These are phyloP conservation scores for Microcebus murinus DNA, from an alignment of 2,113 vertebrate genomes.

Conservation along the genomic window DNA sequence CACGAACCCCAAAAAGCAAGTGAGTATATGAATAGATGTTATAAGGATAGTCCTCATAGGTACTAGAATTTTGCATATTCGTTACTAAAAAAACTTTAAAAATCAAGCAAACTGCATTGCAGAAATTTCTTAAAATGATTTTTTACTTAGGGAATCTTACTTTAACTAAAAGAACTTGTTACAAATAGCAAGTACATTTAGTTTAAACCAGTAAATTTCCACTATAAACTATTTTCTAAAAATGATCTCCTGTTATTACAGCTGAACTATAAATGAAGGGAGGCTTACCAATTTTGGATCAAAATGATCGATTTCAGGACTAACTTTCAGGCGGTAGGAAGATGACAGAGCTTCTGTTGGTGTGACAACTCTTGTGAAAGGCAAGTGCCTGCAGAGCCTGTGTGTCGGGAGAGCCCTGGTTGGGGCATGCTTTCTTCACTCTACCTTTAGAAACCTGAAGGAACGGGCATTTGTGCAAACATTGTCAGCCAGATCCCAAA, in stretches of 20 bases:
- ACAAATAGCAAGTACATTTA: not conserved
- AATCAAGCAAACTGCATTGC: not conserved
- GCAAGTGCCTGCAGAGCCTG: not conserved
- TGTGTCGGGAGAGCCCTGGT: too few relatives aligned
- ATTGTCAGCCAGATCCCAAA: not conserved
- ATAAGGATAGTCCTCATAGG: not conserved
- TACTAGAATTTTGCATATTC: too few relatives aligned
- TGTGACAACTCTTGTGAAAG: not conserved
- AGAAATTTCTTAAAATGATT: not conserved
- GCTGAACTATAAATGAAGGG: not conserved
- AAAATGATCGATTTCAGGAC: not conserved
- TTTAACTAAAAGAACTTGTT: not conserved
- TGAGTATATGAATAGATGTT: rapidly evolving
- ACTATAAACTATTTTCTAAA: not conserved
- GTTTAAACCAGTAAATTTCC: not conserved
- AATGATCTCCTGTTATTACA: not conserved
- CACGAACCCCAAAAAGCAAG: not conserved
- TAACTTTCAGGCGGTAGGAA: not conserved
- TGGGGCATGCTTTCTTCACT: not conserved
- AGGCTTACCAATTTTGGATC: not conserved
- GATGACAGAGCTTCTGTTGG: not conserved
- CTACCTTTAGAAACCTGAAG: not conserved
- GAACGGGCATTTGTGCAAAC: not conserved
- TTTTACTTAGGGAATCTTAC: not conserved
- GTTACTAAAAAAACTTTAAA: not conserved